Evolutionary conservation across 2,113 vertebrate genomes (phyloP).

Genomic region (Prionailurus bengalensis): DNA sequence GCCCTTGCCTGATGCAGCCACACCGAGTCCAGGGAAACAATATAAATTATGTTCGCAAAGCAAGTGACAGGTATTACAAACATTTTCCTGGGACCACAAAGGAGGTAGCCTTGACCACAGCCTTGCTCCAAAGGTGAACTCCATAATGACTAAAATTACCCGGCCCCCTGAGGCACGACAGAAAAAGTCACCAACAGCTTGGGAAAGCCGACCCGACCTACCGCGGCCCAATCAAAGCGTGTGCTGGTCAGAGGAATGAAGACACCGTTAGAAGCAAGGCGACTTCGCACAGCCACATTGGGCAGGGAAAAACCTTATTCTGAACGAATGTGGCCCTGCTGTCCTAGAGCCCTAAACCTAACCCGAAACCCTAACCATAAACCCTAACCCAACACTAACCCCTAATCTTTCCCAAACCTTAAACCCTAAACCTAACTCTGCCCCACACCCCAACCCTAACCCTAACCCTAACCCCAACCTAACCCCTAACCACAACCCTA

Average conservation of each 20-base stretch:
- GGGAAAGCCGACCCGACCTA: neutral
- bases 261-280: accelerated
- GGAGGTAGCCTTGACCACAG: accelerated
- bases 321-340: neutral
- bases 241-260: neutral
- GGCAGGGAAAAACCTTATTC: neutral
- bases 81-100: neutral
- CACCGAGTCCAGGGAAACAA: no score
- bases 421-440: no score
- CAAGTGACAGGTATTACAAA: accelerated
- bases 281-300: neutral
- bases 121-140: neutral
- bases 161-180: no score
- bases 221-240: accelerated
- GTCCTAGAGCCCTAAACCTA: no score
- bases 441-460: no score
- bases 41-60: no score
- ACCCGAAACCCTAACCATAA: no score
- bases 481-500: no score
- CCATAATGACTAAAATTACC: no score
- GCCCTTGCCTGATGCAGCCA: neutral
- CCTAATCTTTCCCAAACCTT: no score
- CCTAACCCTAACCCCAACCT: no score
- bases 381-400: no score
- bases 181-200: neutral